phyloP scores from a whole-genome alignment of 2,113 vertebrate species.

The Oreochromis spilurus region DNA sequence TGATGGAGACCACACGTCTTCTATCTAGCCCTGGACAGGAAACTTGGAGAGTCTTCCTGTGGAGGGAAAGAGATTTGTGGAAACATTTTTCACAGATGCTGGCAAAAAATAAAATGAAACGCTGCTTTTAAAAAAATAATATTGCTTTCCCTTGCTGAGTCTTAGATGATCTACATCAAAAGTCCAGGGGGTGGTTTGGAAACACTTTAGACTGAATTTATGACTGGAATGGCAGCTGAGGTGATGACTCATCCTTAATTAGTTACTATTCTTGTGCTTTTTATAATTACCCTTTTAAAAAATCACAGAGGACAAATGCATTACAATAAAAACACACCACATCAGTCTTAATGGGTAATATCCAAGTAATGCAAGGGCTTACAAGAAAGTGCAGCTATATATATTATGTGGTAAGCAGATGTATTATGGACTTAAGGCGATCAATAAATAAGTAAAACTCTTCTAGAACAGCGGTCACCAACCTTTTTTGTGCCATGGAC shows the following conservation, averaged over 20 bases:
- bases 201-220: not conserved
- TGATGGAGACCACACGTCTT: not conserved
- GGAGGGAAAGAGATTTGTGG: not conserved
- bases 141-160: not conserved
- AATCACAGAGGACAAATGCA: not conserved
- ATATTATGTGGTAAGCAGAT: not conserved
- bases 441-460: not conserved
- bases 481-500: not conserved
- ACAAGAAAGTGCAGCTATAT: not conserved
- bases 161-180: not conserved
- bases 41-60: not conserved
- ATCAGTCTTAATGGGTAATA: not conserved
- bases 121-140: not conserved
- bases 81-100: not conserved
- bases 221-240: not conserved
- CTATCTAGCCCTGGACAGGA: not conserved
- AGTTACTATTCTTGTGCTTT: not conserved
- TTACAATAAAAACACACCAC: not conserved
- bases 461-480: not conserved
- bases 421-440: not conserved
- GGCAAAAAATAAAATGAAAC: not conserved
- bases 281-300: slow-evolving; percentile 6
- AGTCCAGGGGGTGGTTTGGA: not conserved
- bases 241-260: not conserved
- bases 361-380: not conserved